Evolutionary conservation across 2,797 vertebrate species (phyloP).

Genomic region (Megaceryle alcyon): DNA sequence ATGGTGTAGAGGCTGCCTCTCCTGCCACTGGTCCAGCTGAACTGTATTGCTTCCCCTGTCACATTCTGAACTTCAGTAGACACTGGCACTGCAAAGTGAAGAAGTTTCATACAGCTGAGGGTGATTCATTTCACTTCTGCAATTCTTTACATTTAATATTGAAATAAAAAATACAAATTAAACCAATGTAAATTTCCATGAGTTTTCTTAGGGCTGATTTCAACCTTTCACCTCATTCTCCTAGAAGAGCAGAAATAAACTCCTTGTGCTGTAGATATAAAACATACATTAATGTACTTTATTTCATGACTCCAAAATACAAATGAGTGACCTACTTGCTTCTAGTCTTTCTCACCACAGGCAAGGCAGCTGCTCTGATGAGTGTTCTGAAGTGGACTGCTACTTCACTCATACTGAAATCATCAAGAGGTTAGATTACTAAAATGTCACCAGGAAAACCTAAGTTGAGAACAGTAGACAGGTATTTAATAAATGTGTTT

Average conservation of each 20-base stretch:
- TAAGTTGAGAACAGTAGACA: neutral
- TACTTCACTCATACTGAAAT: neutral
- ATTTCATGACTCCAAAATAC: neutral
- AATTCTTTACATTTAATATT: neutral
- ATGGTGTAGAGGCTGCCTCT: neutral
- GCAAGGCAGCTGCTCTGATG: neutral
- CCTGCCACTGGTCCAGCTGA: constrained; percentile 6
- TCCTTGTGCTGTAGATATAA: neutral
- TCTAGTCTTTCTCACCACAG: neutral
- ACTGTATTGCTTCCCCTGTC: neutral
- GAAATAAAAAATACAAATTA: neutral
- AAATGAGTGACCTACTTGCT: neutral
- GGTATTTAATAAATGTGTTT: neutral
- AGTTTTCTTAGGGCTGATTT: neutral
- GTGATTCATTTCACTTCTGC: neutral
- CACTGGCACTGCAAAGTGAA: constrained; percentile 15
- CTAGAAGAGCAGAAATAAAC: neutral
- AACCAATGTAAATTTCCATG: neutral
- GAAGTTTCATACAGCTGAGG: neutral
- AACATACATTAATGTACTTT: neutral
- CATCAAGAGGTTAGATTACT: neutral
- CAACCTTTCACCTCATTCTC: neutral
- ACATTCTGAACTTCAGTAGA: neutral
- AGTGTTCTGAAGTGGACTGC: neutral
- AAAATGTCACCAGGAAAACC: neutral